Percentiles rank a stretch among this genome's conserved stretches.
phyloP scores from a whole-genome alignment of 2,797 vertebrate genomes.

The Mallotus villosus region DNA sequence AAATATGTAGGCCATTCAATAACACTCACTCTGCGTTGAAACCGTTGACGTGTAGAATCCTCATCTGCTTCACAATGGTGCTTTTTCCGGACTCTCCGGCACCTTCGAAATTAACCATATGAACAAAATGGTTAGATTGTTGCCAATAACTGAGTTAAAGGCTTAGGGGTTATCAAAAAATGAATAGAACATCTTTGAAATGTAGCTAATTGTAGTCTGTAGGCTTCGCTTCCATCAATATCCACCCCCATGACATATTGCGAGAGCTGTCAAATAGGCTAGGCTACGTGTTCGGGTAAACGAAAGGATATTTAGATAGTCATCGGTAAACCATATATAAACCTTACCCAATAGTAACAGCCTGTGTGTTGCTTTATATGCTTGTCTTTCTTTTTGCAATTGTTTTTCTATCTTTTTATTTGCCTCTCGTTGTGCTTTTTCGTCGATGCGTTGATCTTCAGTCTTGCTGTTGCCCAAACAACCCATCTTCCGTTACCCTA shows the following conservation, averaged over 20 bases:
- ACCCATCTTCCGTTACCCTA: conserved; percentile 87
- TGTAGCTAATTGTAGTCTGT: conserved; percentile 44
- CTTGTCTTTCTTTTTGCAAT: conserved; percentile 93
- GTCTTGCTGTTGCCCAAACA: conserved; percentile 98
- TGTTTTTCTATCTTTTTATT: conserved; percentile 99
- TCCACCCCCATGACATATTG: conserved; percentile 73
- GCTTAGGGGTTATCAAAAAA: conserved; percentile 13
- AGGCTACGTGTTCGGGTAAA: conserved; percentile 69
- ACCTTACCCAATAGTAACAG: conserved; percentile 93
- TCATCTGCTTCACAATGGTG: conserved; percentile 99
- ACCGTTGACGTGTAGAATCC: conserved; percentile 98
- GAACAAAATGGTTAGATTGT: conserved; percentile 28
- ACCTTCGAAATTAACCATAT: conserved; percentile 74
- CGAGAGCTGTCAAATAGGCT: conserved; percentile 75
- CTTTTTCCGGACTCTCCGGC: conserved; percentile 99
- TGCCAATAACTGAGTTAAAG: conserved; percentile 29
- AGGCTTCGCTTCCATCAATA: conserved; percentile 67
- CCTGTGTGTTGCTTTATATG: conserved; percentile 95
- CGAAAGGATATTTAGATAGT: conserved; percentile 35
- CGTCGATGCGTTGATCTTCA: conserved; percentile 97
- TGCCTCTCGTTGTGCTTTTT: conserved; percentile 95
- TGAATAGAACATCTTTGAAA: conserved; percentile 36
- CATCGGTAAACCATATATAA: conserved; percentile 15
- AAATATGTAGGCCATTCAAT: conserved; percentile 19
- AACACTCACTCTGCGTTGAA: conserved; percentile 97